Evolutionary conservation across 1,140 invertebrate species (phyloP).

Genomic region (Drosophila bifasciata): DNA sequence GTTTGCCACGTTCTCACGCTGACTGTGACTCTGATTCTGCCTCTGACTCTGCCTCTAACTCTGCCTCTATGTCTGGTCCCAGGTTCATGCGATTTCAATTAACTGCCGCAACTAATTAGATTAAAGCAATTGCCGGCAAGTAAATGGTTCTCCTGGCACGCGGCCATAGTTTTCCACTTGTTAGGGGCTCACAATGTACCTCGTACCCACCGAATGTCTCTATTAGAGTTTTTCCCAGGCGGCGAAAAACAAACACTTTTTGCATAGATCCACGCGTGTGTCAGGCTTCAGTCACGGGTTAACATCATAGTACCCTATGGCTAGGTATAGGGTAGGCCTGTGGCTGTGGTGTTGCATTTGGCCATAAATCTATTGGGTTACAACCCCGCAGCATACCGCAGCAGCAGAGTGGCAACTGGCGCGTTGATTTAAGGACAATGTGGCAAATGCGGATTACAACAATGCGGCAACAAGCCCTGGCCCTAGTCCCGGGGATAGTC

Average conservation of each 20-base stretch:
- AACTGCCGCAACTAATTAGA: slow-evolving; percentile 75
- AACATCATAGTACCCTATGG: background rate
- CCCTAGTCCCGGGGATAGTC: slow-evolving; percentile 13
- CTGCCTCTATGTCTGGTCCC: slow-evolving; percentile 2
- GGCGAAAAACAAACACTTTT: slow-evolving; percentile 57
- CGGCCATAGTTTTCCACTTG: slow-evolving; percentile 66
- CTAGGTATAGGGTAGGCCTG: background rate
- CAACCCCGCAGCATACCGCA: slow-evolving; percentile 25
- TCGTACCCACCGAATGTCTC: slow-evolving; percentile 35
- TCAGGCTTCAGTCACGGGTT: slow-evolving; percentile 58
- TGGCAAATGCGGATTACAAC: slow-evolving; percentile 58
- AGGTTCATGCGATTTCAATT: slow-evolving; percentile 74
- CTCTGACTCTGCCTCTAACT: slow-evolving; percentile 2
- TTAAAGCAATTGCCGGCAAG: slow-evolving; percentile 60
- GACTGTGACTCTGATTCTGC: slow-evolving; percentile 15
- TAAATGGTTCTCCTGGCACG: slow-evolving; percentile 59
- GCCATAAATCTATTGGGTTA: slow-evolving; percentile 55
- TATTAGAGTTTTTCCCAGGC: slow-evolving; percentile 49
- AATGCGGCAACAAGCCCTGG: slow-evolving; percentile 66
- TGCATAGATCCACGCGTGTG: slow-evolving; percentile 70
- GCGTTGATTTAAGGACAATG: slow-evolving; percentile 76
- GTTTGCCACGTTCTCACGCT: background rate
- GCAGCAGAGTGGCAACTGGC: slow-evolving; percentile 14
- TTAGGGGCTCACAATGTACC: slow-evolving; percentile 31
- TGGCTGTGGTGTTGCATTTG: slow-evolving; percentile 33